Evolutionary conservation across 2,888 invertebrate genomes (phyloP).

Genomic region (Drosophila maculinotata): DNA sequence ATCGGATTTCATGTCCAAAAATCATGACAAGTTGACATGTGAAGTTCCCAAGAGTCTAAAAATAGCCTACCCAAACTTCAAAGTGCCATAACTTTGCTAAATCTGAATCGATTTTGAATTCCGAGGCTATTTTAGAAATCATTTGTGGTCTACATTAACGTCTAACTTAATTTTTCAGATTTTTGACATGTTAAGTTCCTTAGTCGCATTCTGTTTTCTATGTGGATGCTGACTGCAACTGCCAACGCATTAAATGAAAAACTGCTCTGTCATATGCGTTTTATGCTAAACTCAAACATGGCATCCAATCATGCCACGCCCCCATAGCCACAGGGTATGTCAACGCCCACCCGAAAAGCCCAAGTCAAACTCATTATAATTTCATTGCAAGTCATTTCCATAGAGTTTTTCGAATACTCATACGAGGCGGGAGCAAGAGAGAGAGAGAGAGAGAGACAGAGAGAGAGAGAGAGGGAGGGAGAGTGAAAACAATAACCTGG

Average conservation of each 20-base stretch:
- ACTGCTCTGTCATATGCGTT: slow-evolving; percentile 49
- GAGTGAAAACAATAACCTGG: slow-evolving; percentile 62
- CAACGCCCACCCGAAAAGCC: slow-evolving; percentile 40
- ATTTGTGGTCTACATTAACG: too few relatives aligned
- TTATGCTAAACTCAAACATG: slow-evolving; percentile 55
- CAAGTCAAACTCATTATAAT: slow-evolving; percentile 70
- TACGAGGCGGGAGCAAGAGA: not conserved
- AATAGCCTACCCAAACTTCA: too few relatives aligned
- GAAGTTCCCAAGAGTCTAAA: too few relatives aligned
- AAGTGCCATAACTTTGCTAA: too few relatives aligned
- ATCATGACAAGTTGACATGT: too few relatives aligned
- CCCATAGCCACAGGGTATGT: slow-evolving; percentile 10
- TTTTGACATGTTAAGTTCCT: too few relatives aligned
- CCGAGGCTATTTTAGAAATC: too few relatives aligned
- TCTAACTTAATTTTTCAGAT: too few relatives aligned
- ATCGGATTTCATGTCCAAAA: too few relatives aligned
- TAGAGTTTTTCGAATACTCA: slow-evolving; percentile 32
- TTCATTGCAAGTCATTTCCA: slow-evolving; percentile 75
- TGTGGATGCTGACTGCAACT: slow-evolving; percentile 12
- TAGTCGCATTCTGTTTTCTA: too few relatives aligned
- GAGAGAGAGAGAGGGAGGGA: not conserved
- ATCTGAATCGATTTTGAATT: too few relatives aligned
- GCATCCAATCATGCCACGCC: slow-evolving; percentile 48
- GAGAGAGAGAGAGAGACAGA: not conserved
- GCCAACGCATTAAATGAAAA: slow-evolving; percentile 20